Percentiles rank a stretch among this genome's conserved stretches.
Conservation (phyloP, 1,140 invertebrate species). For the Oedothorax gibbosus region DNA sequence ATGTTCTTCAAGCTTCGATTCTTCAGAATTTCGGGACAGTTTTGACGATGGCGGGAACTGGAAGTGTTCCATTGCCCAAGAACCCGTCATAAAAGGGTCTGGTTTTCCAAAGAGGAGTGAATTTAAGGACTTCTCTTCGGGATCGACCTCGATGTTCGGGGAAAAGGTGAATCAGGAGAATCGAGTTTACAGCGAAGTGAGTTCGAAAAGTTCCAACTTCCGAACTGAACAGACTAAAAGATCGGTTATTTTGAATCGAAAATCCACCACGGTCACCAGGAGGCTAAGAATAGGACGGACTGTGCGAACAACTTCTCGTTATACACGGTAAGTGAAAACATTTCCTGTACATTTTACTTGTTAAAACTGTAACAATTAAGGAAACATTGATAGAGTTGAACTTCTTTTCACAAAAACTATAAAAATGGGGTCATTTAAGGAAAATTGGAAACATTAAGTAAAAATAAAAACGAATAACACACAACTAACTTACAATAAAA, state of each 20-base stretch:
- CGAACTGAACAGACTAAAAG: constrained; percentile 28
- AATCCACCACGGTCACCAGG: constrained; percentile 14
- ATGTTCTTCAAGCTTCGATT: background rate
- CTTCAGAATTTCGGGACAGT: constrained; percentile 1
- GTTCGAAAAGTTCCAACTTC: constrained; percentile 32
- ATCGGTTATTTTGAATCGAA: constrained; percentile 31
- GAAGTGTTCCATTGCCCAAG: background rate
- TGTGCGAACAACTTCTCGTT: constrained; percentile 28
- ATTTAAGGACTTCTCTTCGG: background rate
- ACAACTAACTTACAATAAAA: too few species aligned
- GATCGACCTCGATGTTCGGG: background rate
- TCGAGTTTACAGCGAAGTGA: constrained; percentile 36
- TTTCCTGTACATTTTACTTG: background rate
- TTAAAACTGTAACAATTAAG: too few species aligned
- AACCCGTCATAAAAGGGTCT: background rate
- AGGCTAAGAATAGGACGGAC: constrained; percentile 38
- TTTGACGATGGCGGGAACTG: constrained; percentile 17
- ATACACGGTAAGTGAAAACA: constrained; percentile 34
- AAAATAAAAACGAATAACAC: too few species aligned
- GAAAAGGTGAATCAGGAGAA: constrained; percentile 35
- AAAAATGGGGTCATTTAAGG: too few species aligned
- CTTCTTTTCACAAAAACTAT: too few species aligned
- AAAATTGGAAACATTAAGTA: too few species aligned
- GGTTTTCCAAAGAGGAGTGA: background rate
- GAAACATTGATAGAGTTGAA: too few species aligned